phyloP scores from a whole-genome alignment of 1,140 invertebrate genomes.

The Ceratina australensis region DNA sequence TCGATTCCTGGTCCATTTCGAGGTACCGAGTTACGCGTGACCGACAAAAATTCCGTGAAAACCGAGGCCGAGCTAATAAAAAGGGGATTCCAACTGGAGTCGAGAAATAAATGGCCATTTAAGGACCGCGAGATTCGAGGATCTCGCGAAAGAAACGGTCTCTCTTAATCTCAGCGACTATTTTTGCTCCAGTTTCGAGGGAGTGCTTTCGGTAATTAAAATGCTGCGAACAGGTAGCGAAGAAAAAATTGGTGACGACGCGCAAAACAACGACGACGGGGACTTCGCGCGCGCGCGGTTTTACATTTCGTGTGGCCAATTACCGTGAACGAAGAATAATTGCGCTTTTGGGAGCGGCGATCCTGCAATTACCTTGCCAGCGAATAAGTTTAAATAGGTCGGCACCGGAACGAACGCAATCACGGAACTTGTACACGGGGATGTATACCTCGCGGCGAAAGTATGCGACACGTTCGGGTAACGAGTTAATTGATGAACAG shows the following conservation, averaged over 20 bases:
- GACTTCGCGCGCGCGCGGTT: background rate
- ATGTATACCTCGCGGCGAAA: background rate
- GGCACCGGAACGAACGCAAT: background rate
- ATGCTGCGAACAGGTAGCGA: conserved; percentile 23
- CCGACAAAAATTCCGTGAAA: background rate
- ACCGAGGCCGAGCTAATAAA: background rate
- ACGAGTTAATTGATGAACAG: conserved; percentile 13
- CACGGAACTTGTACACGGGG: background rate
- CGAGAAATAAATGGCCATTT: background rate
- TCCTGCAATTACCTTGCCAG: background rate
- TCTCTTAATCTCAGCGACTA: background rate
- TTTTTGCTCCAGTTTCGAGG: background rate
- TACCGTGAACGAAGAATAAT: conserved; percentile 20
- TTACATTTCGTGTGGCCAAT: conserved; percentile 32
- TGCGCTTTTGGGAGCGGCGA: background rate
- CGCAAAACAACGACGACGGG: background rate
- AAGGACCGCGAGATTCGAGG: background rate
- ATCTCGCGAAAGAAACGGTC: background rate
- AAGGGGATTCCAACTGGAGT: no score
- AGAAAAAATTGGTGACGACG: background rate
- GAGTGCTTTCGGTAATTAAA: conserved; percentile 9
- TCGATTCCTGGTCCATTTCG: conserved; percentile 46
- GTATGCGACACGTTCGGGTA: background rate
- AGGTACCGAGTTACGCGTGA: background rate
- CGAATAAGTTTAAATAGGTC: conserved; percentile 3